phyloP scores from a whole-genome alignment of 2,888 invertebrate species.

The Phaonia tiefii region DNA sequence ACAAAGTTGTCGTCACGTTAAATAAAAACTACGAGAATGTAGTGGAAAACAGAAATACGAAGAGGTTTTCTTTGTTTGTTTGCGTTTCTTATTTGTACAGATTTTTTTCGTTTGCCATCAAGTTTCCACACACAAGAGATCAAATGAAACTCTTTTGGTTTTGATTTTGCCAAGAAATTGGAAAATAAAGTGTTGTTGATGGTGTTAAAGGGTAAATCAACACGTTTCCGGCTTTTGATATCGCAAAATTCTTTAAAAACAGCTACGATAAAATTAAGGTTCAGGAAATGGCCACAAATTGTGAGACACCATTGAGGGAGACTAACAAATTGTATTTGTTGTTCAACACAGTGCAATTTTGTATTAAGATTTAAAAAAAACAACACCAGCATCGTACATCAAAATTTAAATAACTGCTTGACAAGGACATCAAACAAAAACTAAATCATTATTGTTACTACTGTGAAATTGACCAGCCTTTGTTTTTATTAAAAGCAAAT shows the following conservation, averaged over 20 bases:
- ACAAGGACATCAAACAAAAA: no score
- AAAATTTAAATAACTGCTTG: no score
- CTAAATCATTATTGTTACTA: no score
- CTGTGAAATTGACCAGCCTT: no score
- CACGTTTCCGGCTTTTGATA: constrained; percentile 32
- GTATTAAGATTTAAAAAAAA: no score
- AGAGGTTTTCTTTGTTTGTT: constrained; percentile 34
- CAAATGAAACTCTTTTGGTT: constrained; percentile 35
- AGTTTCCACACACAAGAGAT: not conserved
- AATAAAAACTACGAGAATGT: constrained; percentile 23
- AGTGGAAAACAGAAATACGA: not conserved
- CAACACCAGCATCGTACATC: no score
- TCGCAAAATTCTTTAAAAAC: not conserved
- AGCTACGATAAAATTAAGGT: not conserved
- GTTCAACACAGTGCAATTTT: no score
- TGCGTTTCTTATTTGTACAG: constrained; percentile 36
- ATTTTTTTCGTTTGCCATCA: constrained; percentile 6
- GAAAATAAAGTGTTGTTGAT: constrained; percentile 41
- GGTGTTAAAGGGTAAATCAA: constrained; percentile 29
- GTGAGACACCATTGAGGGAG: not conserved
- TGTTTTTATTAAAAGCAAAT: no score
- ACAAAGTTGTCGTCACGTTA: constrained; percentile 63
- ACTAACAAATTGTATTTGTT: not conserved
- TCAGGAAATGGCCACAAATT: not conserved
- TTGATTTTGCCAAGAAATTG: constrained; percentile 36